A percentile compares a stretch with the other conserved stretches of the same genome.
Evolutionary conservation across 2,113 vertebrate species (phyloP).

Genomic region (Datnioides undecimradiatus): DNA sequence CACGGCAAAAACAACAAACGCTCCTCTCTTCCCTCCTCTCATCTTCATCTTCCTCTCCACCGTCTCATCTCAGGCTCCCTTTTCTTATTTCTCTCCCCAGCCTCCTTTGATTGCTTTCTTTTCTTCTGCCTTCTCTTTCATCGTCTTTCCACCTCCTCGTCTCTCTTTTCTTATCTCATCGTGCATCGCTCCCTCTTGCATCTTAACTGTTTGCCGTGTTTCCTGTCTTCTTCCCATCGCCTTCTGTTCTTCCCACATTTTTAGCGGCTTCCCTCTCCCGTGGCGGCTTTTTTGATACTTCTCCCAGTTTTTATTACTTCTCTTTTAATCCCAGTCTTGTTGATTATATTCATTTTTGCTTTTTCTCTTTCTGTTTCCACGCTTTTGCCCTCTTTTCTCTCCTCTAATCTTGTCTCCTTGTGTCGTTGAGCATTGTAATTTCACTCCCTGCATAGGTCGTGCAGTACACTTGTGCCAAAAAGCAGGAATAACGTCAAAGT

Average conservation of each 20-base stretch:
- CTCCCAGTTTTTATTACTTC: not conserved
- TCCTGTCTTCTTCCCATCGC: not conserved
- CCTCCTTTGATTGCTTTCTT: constrained; percentile 27
- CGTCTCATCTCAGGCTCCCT: constrained; percentile 31
- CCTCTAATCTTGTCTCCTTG: not conserved
- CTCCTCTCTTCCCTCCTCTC: constrained; percentile 51
- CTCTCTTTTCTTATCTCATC: constrained; percentile 31
- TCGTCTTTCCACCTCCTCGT: constrained; percentile 33
- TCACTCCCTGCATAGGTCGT: not conserved
- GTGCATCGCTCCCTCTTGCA: constrained; percentile 20
- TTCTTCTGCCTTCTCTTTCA: constrained; percentile 19
- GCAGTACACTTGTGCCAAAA: no score
- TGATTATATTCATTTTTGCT: not conserved
- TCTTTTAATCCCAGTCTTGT: not conserved
- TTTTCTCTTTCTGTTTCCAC: not conserved
- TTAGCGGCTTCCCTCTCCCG: not conserved
- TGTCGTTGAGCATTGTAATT: not conserved
- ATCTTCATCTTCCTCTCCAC: constrained; percentile 38
- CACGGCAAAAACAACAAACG: constrained; percentile 64
- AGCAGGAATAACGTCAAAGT: no score
- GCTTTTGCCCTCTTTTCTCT: not conserved
- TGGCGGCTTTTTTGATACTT: constrained; percentile 4
- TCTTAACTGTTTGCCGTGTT: constrained; percentile 28
- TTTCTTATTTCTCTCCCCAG: not conserved
- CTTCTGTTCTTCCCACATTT: not conserved